Conservation (phyloP, 2,797 vertebrate genomes). For the Arctocebus calabarensis region DNA sequence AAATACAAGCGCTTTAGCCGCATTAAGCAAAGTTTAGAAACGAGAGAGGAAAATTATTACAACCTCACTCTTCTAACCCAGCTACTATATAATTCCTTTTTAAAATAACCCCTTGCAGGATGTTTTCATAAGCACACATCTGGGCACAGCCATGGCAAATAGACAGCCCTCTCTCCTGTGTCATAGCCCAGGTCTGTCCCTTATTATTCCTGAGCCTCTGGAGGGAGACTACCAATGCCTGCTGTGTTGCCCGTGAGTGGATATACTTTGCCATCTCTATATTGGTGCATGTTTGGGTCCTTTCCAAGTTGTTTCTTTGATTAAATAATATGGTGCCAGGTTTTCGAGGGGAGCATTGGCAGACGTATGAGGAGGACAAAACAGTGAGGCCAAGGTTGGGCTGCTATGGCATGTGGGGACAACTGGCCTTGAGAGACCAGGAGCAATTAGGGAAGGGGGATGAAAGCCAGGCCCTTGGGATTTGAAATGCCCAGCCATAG, state of each 20-base stretch:
- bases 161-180: neutral
- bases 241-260: fast-evolving
- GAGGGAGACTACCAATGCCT: neutral
- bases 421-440: neutral
- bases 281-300: neutral
- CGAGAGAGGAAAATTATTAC: neutral
- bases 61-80: neutral
- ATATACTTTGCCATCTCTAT: neutral
- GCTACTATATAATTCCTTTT: neutral
- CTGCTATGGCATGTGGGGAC: neutral
- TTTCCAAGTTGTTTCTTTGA: conserved; percentile 43
- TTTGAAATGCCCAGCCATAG: neutral
- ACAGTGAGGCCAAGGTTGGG: neutral
- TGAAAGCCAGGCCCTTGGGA: neutral
- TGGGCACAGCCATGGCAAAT: neutral
- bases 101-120: neutral
- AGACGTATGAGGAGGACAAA: neutral
- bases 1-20: neutral
- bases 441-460: neutral
- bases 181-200: neutral
- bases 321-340: neutral
- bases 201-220: neutral
- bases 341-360: neutral
- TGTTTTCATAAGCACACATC: neutral
- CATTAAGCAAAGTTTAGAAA: conserved; percentile 10